These are phyloP conservation scores for Apogon talboti DNA, from an alignment of 2,797 vertebrate genomes.

Conservation along the genomic window DNA sequence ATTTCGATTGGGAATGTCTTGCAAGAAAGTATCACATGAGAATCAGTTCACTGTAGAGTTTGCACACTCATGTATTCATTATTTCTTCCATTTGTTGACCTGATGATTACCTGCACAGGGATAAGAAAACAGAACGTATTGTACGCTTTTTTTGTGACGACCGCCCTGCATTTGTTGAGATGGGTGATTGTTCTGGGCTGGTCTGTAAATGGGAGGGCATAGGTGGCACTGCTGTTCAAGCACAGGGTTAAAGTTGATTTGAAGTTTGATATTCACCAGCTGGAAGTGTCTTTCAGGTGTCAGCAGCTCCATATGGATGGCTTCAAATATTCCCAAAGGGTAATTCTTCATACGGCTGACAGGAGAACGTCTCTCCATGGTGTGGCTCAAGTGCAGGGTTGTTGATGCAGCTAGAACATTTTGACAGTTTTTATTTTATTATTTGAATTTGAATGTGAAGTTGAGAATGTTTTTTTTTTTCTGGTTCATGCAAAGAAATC, in stretches of 20 bases:
- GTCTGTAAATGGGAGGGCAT: background rate
- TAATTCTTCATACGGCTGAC: slow-evolving; percentile 10
- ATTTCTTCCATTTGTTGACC: too few species aligned
- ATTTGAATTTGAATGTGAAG: background rate
- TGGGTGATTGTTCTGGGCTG: background rate
- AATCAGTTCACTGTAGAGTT: too few species aligned
- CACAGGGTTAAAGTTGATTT: slow-evolving; percentile 13
- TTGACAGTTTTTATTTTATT: background rate
- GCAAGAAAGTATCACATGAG: too few species aligned
- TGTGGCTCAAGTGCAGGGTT: slow-evolving; percentile 1
- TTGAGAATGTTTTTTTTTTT: background rate
- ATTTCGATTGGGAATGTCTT: too few species aligned
- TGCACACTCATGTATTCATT: too few species aligned
- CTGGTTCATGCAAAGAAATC: background rate
- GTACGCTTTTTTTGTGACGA: too few species aligned
- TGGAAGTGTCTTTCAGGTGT: slow-evolving; percentile 21
- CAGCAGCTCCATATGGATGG: slow-evolving; percentile 10
- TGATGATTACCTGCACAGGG: too few species aligned
- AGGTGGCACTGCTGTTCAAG: background rate
- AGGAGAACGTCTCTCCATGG: background rate
- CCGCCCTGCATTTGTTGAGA: background rate
- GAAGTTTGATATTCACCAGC: slow-evolving; percentile 34
- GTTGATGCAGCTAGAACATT: background rate
- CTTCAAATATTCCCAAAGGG: slow-evolving; percentile 4
- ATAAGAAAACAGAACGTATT: too few species aligned